Conservation (phyloP, 2,888 invertebrate genomes). For the Drosophila aldrichi region DNA sequence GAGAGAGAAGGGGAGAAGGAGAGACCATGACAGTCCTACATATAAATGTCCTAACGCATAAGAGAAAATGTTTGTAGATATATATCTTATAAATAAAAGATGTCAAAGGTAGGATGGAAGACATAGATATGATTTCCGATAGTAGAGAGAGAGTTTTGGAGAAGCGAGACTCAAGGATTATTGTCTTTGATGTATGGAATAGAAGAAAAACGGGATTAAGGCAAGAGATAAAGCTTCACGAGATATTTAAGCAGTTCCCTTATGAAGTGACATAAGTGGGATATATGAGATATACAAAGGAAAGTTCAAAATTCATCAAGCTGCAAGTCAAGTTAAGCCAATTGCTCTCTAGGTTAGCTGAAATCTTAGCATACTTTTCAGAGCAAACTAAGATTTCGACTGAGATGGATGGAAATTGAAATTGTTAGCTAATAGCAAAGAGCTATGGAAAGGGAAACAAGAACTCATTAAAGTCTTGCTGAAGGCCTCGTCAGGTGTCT, state of each 20-base stretch:
- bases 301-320: neutral
- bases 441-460: neutral
- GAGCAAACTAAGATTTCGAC: neutral
- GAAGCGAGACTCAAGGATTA: too few relatives aligned
- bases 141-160: too few relatives aligned
- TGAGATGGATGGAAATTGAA: neutral
- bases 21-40: neutral
- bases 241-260: too few relatives aligned
- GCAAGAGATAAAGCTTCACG: too few relatives aligned
- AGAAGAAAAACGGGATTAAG: too few relatives aligned
- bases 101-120: neutral
- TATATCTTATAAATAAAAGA: too few relatives aligned
- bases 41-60: too few relatives aligned
- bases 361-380: neutral
- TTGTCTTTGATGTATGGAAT: too few relatives aligned
- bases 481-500: neutral
- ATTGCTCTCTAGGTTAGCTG: neutral
- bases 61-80: too few relatives aligned
- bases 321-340: too few relatives aligned
- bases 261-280: neutral
- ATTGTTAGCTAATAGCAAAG: neutral
- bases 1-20: neutral
- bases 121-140: neutral
- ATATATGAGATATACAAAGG: neutral
- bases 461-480: neutral